Evolutionary conservation across 2,113 vertebrate genomes (phyloP), one percentile per base, ranked within the genome.

Genomic region (Pseudolaguvia tuberculata): DNA sequence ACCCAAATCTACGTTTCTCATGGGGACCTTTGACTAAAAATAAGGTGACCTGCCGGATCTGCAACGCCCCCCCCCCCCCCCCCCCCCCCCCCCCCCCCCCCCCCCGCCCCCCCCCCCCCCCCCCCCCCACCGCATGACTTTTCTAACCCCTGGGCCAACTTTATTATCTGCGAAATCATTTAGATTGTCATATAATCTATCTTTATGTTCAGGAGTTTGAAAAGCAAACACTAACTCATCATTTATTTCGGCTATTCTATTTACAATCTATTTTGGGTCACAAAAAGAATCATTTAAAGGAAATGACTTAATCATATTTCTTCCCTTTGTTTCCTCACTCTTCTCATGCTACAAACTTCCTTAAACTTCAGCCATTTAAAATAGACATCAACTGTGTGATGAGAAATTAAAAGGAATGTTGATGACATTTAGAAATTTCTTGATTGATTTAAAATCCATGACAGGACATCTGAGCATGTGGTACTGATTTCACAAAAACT

Each of bases 11-110:
- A 3, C 35, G 48, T 58, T 68, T 71, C 27, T 63, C 47, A 27
- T 68, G 27, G 8, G 25, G 61, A 62, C 51, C 61, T 50, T 23
- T 79, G 67, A 76, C 58, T 55, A 69, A 72, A 39, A 74, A 72
- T 63, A 76, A 70, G 53, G 59, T 42, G 59, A 59, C 20, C 47
- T 48, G 42, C 21, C 52, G 55, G 52, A 50, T 70, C n/a, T 20
- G 10, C n/a, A 21, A 51, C 23, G 58, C 29, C 29, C 31, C 5
- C 47, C 5, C 47, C 56, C 39, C 63, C 25, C 5, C 57, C 20
- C 70, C 21, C 58, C 17, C 47, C 5, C 47, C 57, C 23, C 70
- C 29, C n/a, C n/a, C n/a, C n/a, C 59, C 31, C 47, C 47, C 47
- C 47, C 63, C 39, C 71, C 25, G 3, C 20, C 70, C 21, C 58